Conservation (phyloP, 2,888 invertebrate genomes). For the Dorcus hopei region DNA sequence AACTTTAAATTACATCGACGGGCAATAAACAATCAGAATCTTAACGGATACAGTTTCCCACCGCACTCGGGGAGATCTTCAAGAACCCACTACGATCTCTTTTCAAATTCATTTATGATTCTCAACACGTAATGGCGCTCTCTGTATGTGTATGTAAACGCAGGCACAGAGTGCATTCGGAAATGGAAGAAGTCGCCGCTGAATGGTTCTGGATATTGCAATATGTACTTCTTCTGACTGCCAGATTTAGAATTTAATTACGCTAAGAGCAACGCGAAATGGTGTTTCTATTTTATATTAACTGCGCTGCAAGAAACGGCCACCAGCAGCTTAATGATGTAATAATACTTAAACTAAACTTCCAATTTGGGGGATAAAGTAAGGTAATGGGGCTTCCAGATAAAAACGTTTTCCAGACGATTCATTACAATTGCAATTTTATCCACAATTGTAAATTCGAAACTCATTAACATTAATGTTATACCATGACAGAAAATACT, state of each 20-base stretch:
- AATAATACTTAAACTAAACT: neutral
- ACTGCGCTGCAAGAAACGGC: neutral
- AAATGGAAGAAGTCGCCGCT: neutral
- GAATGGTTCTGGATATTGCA: neutral
- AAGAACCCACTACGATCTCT: neutral
- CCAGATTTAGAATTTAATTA: slow-evolving; percentile 2
- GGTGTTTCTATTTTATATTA: neutral
- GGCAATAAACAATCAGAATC: slow-evolving; percentile 1
- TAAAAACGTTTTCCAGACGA: too few relatives aligned
- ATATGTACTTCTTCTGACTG: neutral
- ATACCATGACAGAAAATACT: too few relatives aligned
- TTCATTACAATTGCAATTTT: too few relatives aligned
- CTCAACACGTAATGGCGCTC: neutral
- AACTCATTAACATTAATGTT: too few relatives aligned
- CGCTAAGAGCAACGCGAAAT: neutral
- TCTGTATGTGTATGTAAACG: too few relatives aligned
- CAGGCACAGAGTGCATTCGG: too few relatives aligned
- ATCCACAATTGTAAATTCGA: too few relatives aligned
- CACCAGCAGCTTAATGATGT: neutral
- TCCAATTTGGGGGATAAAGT: too few relatives aligned
- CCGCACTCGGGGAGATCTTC: neutral
- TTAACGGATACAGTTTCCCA: neutral
- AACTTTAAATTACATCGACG: neutral
- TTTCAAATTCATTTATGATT: neutral
- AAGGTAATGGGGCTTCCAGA: too few relatives aligned